Conservation (phyloP, 2,113 vertebrate species). For the Taurulus bubalis region DNA sequence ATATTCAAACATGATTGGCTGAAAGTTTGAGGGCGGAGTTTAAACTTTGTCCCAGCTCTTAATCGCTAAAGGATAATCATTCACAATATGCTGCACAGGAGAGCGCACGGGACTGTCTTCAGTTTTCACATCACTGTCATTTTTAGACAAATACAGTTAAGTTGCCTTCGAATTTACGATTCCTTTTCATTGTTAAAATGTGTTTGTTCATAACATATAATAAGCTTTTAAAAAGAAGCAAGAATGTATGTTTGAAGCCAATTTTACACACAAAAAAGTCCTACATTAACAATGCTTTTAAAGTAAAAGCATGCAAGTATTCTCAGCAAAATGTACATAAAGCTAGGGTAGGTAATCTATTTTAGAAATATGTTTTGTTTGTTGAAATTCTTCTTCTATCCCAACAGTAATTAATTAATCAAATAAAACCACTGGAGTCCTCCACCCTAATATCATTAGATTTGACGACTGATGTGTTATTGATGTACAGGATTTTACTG, state of each 20-base stretch:
- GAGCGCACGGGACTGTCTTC: background rate
- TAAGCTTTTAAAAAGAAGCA: background rate
- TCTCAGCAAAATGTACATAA: background rate
- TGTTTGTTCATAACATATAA: background rate
- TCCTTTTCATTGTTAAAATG: background rate
- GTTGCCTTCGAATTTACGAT: background rate
- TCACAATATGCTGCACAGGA: constrained; percentile 12
- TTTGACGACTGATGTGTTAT: background rate
- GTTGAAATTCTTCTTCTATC: background rate
- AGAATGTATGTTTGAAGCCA: background rate
- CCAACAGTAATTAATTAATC: too few relatives aligned
- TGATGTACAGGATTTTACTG: background rate
- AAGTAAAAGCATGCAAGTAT: background rate
- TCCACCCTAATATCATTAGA: background rate
- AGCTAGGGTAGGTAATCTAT: background rate
- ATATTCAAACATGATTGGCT: constrained; percentile 78
- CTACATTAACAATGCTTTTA: background rate
- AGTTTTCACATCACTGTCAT: background rate
- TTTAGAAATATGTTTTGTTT: background rate
- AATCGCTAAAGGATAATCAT: constrained; percentile 24
- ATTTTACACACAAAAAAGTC: background rate
- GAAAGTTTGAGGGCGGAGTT: constrained; percentile 56
- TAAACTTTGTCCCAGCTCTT: constrained; percentile 43
- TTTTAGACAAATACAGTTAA: background rate
- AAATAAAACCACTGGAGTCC: too few relatives aligned